Conservation (phyloP, 2,888 invertebrate genomes). For the Trichopria drosophilae region DNA sequence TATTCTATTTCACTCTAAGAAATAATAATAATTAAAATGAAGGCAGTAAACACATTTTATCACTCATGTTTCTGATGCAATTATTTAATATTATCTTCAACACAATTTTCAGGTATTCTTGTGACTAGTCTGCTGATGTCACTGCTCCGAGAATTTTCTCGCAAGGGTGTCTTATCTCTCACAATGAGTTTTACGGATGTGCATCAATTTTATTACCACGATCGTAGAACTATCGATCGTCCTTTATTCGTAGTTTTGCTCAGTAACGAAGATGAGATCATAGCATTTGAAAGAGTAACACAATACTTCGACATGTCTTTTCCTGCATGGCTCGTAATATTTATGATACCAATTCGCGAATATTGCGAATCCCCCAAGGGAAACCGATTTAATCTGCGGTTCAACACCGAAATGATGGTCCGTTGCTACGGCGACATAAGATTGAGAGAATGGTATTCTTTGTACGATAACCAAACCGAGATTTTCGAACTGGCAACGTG, state of each 20-base stretch:
- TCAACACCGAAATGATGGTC: slow-evolving; percentile 42
- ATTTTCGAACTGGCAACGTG: slow-evolving; percentile 31
- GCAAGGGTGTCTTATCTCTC: slow-evolving; percentile 14
- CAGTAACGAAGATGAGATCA: slow-evolving; percentile 25
- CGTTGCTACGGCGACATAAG: slow-evolving; percentile 28
- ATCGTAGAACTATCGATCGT: slow-evolving; percentile 26
- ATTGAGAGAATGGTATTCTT: slow-evolving; percentile 40
- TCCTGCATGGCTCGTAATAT: slow-evolving; percentile 46
- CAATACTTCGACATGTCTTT: slow-evolving; percentile 29
- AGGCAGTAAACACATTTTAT: too few species aligned
- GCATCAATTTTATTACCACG: slow-evolving; percentile 7
- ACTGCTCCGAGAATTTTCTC: slow-evolving; percentile 6
- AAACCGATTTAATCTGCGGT: slow-evolving; percentile 36
- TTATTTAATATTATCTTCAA: too few species aligned
- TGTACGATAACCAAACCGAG: slow-evolving; percentile 23
- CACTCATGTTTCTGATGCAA: too few species aligned
- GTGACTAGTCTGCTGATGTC: slow-evolving; percentile 1
- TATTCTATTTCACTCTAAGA: too few species aligned
- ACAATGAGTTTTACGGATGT: slow-evolving; percentile 29
- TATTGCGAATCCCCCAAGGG: slow-evolving; percentile 27
- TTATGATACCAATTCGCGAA: slow-evolving; percentile 23
- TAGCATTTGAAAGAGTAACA: slow-evolving; percentile 33
- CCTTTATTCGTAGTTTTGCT: slow-evolving; percentile 43
- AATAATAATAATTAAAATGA: too few species aligned
- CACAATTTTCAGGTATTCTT: slow-evolving; percentile 7